These are phyloP conservation scores for Actinia equina DNA, from an alignment of 64 coral and sea anemone genomes.

Conservation along the genomic window DNA sequence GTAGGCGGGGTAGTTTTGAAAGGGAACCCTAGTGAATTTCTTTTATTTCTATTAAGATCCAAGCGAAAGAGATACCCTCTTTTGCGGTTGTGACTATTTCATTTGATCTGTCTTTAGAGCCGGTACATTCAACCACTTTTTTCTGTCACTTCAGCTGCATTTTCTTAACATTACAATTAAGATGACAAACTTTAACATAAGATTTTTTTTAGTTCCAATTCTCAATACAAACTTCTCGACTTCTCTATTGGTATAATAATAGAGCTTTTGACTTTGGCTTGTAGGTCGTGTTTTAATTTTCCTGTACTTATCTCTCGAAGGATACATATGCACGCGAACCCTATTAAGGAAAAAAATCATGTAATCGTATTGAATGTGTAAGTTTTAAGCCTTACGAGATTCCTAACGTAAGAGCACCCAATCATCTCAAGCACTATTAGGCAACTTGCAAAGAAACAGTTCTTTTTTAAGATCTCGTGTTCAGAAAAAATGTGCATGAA, in stretches of 20 bases:
- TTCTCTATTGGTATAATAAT: neutral
- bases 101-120: constrained; percentile 13
- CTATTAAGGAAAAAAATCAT: constrained; percentile 16
- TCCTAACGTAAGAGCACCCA: constrained; percentile 21
- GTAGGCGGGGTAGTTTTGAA: constrained; percentile 23
- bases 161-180: constrained; percentile 16
- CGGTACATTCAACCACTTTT: constrained; percentile 14
- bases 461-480: neutral
- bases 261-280: constrained; percentile 10
- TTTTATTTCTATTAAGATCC: constrained; percentile 13
- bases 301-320: constrained; percentile 8
- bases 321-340: constrained; percentile 8
- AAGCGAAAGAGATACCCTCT: constrained; percentile 27
- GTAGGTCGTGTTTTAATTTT: constrained; percentile 15
- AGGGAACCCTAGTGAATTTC: constrained; percentile 12
- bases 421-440: constrained; percentile 24
- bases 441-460: neutral
- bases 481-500: neutral
- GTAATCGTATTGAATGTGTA: constrained; percentile 30
- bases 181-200: constrained; percentile 10
- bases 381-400: constrained; percentile 10
- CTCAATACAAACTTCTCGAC: constrained; percentile 9
- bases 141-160: constrained; percentile 3
- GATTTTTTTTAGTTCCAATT: constrained; percentile 7
- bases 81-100: constrained; percentile 16